Evolutionary conservation across 2,113 vertebrate genomes (phyloP), one percentile per base, ranked within the genome.

Genomic region (Entosphenus tridentatus): DNA sequence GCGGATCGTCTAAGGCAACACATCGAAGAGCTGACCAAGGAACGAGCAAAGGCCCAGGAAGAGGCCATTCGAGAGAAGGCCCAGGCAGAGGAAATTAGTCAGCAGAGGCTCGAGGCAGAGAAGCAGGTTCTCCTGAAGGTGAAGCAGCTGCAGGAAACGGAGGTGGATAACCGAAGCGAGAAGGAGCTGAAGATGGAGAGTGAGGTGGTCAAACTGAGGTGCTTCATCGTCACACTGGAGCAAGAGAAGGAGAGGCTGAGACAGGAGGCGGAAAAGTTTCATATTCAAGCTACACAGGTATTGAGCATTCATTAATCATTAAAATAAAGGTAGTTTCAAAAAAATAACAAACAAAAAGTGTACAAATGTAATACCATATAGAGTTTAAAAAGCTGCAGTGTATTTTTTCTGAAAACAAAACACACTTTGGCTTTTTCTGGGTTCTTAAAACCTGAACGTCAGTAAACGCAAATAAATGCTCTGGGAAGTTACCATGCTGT

Each of bases 211-310:
- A 83, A 80, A 62, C 84, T 96, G 68, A 81, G 85, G 16, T 78
- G 74, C 68, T 83, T 89, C 74, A 96, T 98, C 0, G 77, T 84
- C 0, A 83, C 85, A 59, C 83, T 98, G 78, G 89, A 95, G 77
- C 80, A 70, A 3, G 93, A 98, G 81, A 96, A 92, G 78, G 80
- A 82, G 77, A 92, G 81, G 75, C 85, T 98, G 73, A 85, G 88
- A 82, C 80, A 77, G 76, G 92, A 98, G 72, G 87, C 90, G 2
- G 80, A 79, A 6, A 75, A 84, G 72, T 84, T 93, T 76, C 92
- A 98, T 78, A 87, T 84, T 79, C 88, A 87, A 68, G 87, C 90
- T 0, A 86, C 95, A 85, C 89, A 98, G 91, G 93, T 96, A 95
- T 78, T 79, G 39, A 39, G 39, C 39, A 39, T 39, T 39, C 39